Evolutionary conservation across 30 jellyfish, hydroid and myxozoan genomes (phyloP), one percentile per base, ranked within the genome.

Genomic region (Hydractinia symbiolongicarpus): DNA sequence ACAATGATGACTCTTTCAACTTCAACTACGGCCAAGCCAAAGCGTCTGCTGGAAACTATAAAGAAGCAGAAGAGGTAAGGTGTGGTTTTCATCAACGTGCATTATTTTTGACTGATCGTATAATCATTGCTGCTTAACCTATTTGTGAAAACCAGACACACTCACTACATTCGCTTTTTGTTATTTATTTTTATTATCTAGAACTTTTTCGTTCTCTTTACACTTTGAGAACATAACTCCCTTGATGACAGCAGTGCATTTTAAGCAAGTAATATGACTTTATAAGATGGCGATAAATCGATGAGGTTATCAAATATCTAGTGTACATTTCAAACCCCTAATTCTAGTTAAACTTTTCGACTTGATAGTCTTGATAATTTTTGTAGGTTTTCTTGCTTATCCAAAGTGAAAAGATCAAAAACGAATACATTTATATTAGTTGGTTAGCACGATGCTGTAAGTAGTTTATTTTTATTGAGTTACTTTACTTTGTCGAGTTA

Each of bases 21-120:
- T 93, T 93, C 93, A 84, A 93, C 87, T 93, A 85, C 67, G 98
- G 95, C 21, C 98, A 93, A 85, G 98, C 98, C 40, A 93, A 93
- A 64, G 98, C 98, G 16, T 88, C 96, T 54, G 90, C 76, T 73
- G 98, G 98, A 53, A 93, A 93, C 66, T 93, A 79, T 88, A 93
- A 93, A 74, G 98, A 93, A 77, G 98, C 98, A 5, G 98, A 93
- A 67, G 98, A 93, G 95, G 98, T 93, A 69, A 67, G 86, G 52
- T 2, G 1, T 30, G 44, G 44, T 30, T 30, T 30, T 30, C 44
- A 30, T 30, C 44, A 30, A 2, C 44, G 44, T 30, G 44, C 44
- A 30, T 30, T 30, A 30, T 30, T 30, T 30, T 30, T 30, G 44
- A 30, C 44, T 30, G 44, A 2, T 30, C 44, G 44, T 30, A 30